A percentile compares a stretch with the other conserved stretches of the same genome.
Evolutionary conservation across 2,113 vertebrate species (phyloP).

Genomic region (Rhadina sibilatrix): DNA sequence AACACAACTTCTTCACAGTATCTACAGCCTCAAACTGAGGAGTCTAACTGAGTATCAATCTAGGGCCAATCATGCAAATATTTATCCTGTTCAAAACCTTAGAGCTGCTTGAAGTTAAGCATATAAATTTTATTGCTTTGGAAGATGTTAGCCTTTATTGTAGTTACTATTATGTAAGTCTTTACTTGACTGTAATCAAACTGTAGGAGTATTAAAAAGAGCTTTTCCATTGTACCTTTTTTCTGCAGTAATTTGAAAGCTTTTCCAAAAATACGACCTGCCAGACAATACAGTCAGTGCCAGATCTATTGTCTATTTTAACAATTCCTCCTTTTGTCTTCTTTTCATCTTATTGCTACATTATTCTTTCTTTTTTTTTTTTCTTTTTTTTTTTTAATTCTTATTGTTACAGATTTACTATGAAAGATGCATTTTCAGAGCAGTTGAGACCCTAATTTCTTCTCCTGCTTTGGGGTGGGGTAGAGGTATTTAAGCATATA

Average conservation of each 20-base stretch:
- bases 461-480: background rate
- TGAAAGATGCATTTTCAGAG: background rate
- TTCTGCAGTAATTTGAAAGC: background rate
- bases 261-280: background rate
- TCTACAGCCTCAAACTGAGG: background rate
- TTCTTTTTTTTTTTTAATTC: background rate
- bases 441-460: background rate
- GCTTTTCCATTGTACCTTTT: background rate
- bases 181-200: background rate
- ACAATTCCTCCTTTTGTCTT: background rate
- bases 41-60: background rate
- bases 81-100: background rate
- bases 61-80: background rate
- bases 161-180: background rate
- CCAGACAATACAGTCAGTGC: background rate
- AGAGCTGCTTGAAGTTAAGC: background rate
- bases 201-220: background rate
- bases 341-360: background rate
- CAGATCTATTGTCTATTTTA: background rate
- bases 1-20: background rate
- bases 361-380: background rate
- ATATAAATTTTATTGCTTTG: background rate
- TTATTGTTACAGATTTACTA: background rate
- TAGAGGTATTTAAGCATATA: background rate
- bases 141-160: background rate